Base-by-base conservation (phyloP, 2,888 invertebrate genomes). In the Yponomeuta sedellus region DNA sequence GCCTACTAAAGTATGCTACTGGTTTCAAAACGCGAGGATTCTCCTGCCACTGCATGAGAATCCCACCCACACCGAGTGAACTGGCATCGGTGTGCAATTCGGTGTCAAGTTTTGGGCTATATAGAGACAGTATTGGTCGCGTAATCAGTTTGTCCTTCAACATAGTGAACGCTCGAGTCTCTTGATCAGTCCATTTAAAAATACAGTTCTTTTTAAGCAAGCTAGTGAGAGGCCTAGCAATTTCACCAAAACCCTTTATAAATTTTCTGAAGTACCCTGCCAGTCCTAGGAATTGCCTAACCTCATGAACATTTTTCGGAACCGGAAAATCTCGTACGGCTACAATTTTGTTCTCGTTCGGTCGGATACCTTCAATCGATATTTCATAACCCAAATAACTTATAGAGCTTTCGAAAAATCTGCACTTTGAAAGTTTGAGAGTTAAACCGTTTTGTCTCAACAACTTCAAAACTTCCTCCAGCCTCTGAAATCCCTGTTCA, bases 1-100 rank as follows among this genome's bases (percentile, higher is more conserved):
- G 74, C 12, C 76, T 69, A 61, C 77, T 78, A 28, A 71, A 74
- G 67, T 75, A 82, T 4, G 73, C 72, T 8, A 82, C 72, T 1
- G 74, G 74, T 34, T 77, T 72, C 66, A 75, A 59, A 6, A 67
- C 63, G 57, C 69, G 67, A 8, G 73, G 71, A 12, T 34, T 16
- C 44, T 73, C 69, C 63, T 66, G 66, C 64, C 28, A 57, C n/a
- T 65, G 78, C 6, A 79, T 44, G n/a, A 80, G 65, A 1, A 79
- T 74, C 4, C 72, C 76, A 1, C 70, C 78, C 8, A 76, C 40
- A 0, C 79, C 77, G 0, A 68, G 12, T 16, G 70, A 59, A 64
- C 75, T 74, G 1, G 77, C 77, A 64, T 78, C 78, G 0, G 77
- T 77, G 66, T 78, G 76, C 10, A 77, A 16, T 69, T 78, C 74